Conservation (phyloP, 2,888 invertebrate species). For the Pandemis corylana region DNA sequence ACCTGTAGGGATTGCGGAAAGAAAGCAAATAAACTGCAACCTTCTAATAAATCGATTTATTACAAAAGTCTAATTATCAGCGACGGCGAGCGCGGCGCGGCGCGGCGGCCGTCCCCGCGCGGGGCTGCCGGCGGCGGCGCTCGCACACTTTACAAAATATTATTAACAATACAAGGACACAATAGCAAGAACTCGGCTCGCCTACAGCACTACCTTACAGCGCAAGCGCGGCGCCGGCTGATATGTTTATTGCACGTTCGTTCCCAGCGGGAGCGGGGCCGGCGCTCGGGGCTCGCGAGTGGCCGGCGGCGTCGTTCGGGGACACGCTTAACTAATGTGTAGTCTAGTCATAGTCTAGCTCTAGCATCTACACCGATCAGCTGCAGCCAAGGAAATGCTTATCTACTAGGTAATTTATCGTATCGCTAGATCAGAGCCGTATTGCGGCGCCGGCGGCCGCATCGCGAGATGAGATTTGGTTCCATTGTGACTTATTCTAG, state of each 20-base stretch:
- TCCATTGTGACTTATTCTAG: conserved; percentile 72
- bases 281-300: not conserved
- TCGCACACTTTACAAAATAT: conserved; percentile 38
- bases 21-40: conserved; percentile 19
- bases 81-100: conserved; percentile 38
- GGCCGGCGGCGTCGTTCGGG: not conserved
- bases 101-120: conserved; percentile 4
- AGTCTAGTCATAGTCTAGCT: not conserved
- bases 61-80: conserved; percentile 63
- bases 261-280: not conserved
- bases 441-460: conserved; percentile 28
- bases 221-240: conserved; percentile 31
- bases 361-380: conserved; percentile 13
- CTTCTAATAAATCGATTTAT: conserved; percentile 68
- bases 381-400: conserved; percentile 28
- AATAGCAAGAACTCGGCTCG: conserved; percentile 37
- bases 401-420: conserved; percentile 33
- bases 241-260: conserved; percentile 50
- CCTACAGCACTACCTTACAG: conserved; percentile 30
- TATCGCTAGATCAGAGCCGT: conserved; percentile 11
- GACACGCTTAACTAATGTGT: not conserved
- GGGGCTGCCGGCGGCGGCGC: conserved; percentile 20
- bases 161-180: conserved; percentile 39
- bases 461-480: conserved; percentile 54
- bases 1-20: not conserved